phyloP scores from a whole-genome alignment of 1,140 invertebrate species.

The Drosophila mayri region DNA sequence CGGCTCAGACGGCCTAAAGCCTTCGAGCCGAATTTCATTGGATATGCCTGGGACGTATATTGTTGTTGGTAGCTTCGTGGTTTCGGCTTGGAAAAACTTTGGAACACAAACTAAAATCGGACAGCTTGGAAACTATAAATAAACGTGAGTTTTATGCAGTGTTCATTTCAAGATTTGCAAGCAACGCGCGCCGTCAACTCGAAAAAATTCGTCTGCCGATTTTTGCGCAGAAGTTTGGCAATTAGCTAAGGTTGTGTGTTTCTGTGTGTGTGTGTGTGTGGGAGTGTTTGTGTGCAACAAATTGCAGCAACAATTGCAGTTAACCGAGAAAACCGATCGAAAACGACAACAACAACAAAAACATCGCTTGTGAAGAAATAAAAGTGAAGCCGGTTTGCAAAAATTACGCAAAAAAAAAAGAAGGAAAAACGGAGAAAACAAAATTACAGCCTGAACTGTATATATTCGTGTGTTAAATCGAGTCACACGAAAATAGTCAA shows the following conservation, averaged over 20 bases:
- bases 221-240: constrained; percentile 61
- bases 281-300: constrained; percentile 44
- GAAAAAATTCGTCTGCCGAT: constrained; percentile 39
- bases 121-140: constrained; percentile 82
- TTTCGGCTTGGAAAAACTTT: constrained; percentile 71
- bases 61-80: constrained; percentile 29
- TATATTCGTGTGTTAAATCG: constrained; percentile 53
- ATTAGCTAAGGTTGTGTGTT: constrained; percentile 26
- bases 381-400: constrained; percentile 79
- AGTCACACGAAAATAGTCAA: constrained; percentile 56
- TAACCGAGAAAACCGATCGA: constrained; percentile 69
- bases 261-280: constrained; percentile 23
- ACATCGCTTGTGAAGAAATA: constrained; percentile 67
- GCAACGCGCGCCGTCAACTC: constrained; percentile 66
- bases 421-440: constrained; percentile 42
- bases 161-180: constrained; percentile 84
- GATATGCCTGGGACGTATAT: constrained; percentile 2
- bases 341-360: constrained; percentile 48
- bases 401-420: constrained; percentile 71
- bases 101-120: constrained; percentile 43
- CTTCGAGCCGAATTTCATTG: constrained; percentile 53
- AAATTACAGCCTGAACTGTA: constrained; percentile 51
- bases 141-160: constrained; percentile 76
- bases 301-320: constrained; percentile 82
- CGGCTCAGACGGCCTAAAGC: constrained; percentile 61